Evolutionary conservation across 2,113 vertebrate species (phyloP).

Genomic region (Sapayoa aenigma): DNA sequence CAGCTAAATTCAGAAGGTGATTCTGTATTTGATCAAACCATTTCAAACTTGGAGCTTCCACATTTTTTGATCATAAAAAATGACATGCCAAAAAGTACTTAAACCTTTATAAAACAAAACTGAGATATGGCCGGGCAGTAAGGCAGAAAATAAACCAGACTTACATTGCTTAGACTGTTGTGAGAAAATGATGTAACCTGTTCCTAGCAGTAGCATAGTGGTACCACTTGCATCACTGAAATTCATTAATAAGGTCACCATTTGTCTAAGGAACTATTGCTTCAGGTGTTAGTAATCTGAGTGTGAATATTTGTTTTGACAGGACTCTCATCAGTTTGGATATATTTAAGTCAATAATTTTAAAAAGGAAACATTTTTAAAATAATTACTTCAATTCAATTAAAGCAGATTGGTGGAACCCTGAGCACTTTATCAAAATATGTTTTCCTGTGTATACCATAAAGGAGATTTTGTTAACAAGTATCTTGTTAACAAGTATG

Average conservation of each 20-base stretch:
- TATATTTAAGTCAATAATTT: not conserved
- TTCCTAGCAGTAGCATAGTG: not conserved
- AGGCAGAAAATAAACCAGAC: not conserved
- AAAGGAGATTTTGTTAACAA: not conserved
- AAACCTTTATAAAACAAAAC: not conserved
- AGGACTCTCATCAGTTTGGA: not conserved
- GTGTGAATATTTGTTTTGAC: slow-evolving; percentile 1
- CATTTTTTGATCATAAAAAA: not conserved
- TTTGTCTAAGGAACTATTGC: not conserved
- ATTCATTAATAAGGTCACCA: slow-evolving; percentile 1
- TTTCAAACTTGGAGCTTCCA: not conserved
- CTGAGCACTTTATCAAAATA: not conserved
- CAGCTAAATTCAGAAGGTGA: not conserved
- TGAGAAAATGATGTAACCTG: not conserved
- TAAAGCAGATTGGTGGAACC: not conserved
- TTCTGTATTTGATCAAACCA: not conserved
- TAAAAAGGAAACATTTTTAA: not conserved
- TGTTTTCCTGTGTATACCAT: not conserved
- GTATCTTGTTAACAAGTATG: not conserved
- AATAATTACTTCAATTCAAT: not conserved
- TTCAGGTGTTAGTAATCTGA: not conserved
- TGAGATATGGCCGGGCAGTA: not conserved
- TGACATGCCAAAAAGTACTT: not conserved
- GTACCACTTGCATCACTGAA: not conserved
- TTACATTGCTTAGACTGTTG: not conserved